phyloP scores from a whole-genome alignment of 2,888 invertebrate genomes.

The Leptopilina myrica region DNA sequence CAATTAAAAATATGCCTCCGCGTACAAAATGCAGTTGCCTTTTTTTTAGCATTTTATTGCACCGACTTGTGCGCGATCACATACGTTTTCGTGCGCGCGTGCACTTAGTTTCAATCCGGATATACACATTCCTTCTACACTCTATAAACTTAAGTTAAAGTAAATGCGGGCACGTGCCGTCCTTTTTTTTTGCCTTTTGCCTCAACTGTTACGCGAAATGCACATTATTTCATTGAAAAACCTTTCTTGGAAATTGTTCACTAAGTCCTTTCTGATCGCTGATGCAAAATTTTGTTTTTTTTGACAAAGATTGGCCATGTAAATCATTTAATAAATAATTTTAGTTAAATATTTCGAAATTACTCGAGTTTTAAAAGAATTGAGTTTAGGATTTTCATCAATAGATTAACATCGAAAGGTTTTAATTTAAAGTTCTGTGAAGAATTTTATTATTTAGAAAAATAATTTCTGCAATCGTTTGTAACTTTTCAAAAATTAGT shows the following conservation, averaged over 20 bases:
- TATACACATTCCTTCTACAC: slow-evolving; percentile 35
- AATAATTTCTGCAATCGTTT: too few relatives aligned
- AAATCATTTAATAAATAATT: too few relatives aligned
- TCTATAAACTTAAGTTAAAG: slow-evolving; percentile 29
- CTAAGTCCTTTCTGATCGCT: too few relatives aligned
- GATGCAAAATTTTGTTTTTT: too few relatives aligned
- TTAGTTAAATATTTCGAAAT: too few relatives aligned
- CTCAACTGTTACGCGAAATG: slow-evolving; percentile 11
- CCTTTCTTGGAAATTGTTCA: background rate
- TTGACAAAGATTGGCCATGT: too few relatives aligned
- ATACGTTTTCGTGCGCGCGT: slow-evolving; percentile 26
- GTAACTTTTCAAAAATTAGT: too few relatives aligned
- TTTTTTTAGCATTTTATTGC: slow-evolving; percentile 30
- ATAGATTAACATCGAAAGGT: too few relatives aligned
- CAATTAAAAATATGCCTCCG: slow-evolving; percentile 67
- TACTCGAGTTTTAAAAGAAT: too few relatives aligned
- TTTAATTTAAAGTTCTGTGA: too few relatives aligned
- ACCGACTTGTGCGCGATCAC: slow-evolving; percentile 33
- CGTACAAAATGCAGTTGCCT: slow-evolving; percentile 7
- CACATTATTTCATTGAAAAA: slow-evolving; percentile 25
- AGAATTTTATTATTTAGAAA: too few relatives aligned
- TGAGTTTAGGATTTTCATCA: too few relatives aligned
- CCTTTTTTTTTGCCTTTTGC: slow-evolving; percentile 6
- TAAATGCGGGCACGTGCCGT: slow-evolving; percentile 35
- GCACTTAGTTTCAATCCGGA: slow-evolving; percentile 38